These are phyloP conservation scores for Phrynocephalus forsythii DNA, from an alignment of 2,797 vertebrate species.

Conservation along the genomic window DNA sequence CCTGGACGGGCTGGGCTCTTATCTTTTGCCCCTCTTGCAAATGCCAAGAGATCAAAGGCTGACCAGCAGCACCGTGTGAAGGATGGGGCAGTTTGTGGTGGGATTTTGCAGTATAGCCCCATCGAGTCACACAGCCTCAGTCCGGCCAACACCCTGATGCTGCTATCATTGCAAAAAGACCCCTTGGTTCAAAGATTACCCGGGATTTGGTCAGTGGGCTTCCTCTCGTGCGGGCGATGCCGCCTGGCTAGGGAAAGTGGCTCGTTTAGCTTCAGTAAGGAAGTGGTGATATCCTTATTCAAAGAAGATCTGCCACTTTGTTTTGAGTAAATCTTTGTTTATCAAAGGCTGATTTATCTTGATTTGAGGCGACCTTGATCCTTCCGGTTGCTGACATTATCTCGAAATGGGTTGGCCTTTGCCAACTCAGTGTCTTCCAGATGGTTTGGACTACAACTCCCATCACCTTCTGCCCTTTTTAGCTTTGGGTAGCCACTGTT, in stretches of 20 bases:
- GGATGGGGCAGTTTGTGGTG: neutral
- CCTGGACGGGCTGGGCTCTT: fast-evolving
- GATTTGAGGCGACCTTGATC: too few relatives aligned
- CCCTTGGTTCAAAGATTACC: neutral
- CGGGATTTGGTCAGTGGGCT: neutral
- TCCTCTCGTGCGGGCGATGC: fast-evolving
- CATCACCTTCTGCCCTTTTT: neutral
- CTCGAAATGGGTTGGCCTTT: neutral
- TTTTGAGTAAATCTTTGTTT: too few relatives aligned
- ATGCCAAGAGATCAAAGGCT: neutral
- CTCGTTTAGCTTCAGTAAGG: fast-evolving
- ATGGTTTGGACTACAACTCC: neutral
- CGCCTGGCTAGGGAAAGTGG: neutral
- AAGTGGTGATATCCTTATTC: neutral
- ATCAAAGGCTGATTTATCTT: too few relatives aligned
- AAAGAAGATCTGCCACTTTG: neutral
- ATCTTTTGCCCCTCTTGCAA: neutral
- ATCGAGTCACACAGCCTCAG: neutral
- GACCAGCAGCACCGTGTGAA: neutral
- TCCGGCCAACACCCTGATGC: too few relatives aligned
- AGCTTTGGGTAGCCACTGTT: neutral
- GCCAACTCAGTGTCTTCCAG: neutral
- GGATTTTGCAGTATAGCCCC: neutral
- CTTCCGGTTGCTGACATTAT: neutral
- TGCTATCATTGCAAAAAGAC: neutral